Conservation (phyloP, 1,140 invertebrate species). For the Heliconius hewitsoni region DNA sequence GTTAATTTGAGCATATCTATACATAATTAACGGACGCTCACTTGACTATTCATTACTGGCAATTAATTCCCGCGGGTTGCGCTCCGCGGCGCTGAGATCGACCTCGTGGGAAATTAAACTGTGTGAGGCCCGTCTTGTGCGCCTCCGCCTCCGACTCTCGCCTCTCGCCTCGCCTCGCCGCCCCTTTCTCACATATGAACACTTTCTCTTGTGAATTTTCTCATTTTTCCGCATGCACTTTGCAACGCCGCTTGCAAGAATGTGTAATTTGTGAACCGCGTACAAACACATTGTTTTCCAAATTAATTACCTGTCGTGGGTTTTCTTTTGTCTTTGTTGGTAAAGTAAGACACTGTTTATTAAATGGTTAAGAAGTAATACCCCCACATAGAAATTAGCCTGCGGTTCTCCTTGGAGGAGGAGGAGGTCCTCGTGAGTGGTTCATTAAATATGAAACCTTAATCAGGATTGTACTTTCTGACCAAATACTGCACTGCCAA, state of each 20-base stretch:
- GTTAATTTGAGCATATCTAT: slow-evolving; percentile 64
- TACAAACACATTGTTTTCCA: slow-evolving; percentile 45
- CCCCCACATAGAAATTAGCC: slow-evolving; percentile 72
- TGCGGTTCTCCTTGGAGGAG: slow-evolving; percentile 52
- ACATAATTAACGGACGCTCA: slow-evolving; percentile 79
- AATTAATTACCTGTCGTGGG: slow-evolving; percentile 47
- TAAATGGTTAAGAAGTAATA: slow-evolving; percentile 55
- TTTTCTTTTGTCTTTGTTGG: slow-evolving; percentile 46
- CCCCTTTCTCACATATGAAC: slow-evolving; percentile 70
- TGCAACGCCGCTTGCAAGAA: slow-evolving; percentile 47
- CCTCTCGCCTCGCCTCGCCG: slow-evolving; percentile 49
- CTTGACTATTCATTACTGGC: slow-evolving; percentile 81
- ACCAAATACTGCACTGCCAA: background rate
- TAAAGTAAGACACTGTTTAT: slow-evolving; percentile 46
- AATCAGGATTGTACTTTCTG: slow-evolving; percentile 62
- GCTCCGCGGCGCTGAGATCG: slow-evolving; percentile 78
- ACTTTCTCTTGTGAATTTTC: slow-evolving; percentile 75
- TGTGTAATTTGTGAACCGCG: slow-evolving; percentile 43
- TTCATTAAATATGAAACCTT: slow-evolving; percentile 77
- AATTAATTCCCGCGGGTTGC: slow-evolving; percentile 80
- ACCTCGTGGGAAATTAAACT: slow-evolving; percentile 82
- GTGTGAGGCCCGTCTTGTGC: slow-evolving; percentile 76
- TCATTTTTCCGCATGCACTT: slow-evolving; percentile 66
- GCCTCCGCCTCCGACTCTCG: slow-evolving; percentile 57
- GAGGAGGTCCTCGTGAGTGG: slow-evolving; percentile 60